A percentile compares a stretch with the other conserved stretches of the same genome.
phyloP scores from a whole-genome alignment of 2,113 vertebrate genomes.

The Protobothrops mucrosquamatus region DNA sequence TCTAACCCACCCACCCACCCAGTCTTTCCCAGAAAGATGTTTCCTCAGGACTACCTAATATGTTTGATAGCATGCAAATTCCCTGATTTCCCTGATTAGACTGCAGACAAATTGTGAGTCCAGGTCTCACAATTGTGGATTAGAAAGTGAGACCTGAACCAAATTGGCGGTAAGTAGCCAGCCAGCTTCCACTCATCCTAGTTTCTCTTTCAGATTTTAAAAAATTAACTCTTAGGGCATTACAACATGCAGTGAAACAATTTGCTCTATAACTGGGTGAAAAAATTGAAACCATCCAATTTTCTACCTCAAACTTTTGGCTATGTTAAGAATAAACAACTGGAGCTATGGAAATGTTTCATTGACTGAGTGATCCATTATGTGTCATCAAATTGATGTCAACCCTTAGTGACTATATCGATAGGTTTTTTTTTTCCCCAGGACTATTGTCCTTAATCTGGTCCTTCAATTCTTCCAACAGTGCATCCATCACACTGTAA shows the following conservation, averaged over 20 bases:
- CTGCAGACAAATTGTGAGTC: background rate
- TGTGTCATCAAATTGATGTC: background rate
- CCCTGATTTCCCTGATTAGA: background rate
- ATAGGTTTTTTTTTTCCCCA: background rate
- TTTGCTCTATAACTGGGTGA: background rate
- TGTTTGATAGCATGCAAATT: background rate
- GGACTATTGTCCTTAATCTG: background rate
- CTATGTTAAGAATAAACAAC: background rate
- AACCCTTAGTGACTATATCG: background rate
- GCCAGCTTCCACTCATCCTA: background rate
- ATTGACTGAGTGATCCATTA: background rate
- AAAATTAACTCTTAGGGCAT: background rate
- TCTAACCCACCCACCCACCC: background rate
- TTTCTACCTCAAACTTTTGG: background rate
- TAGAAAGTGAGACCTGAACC: background rate
- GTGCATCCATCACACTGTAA: background rate
- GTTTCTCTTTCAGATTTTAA: background rate
- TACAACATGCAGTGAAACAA: background rate
- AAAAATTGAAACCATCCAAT: background rate
- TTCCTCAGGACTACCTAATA: background rate
- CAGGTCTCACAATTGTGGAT: background rate
- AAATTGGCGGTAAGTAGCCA: background rate
- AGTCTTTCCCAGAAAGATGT: background rate
- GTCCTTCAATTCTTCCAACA: background rate
- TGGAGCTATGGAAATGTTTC: background rate